Evolutionary conservation across 2,888 invertebrate species (phyloP), one percentile per base, ranked within the genome.

Genomic region (Cantharis flavilabris): DNA sequence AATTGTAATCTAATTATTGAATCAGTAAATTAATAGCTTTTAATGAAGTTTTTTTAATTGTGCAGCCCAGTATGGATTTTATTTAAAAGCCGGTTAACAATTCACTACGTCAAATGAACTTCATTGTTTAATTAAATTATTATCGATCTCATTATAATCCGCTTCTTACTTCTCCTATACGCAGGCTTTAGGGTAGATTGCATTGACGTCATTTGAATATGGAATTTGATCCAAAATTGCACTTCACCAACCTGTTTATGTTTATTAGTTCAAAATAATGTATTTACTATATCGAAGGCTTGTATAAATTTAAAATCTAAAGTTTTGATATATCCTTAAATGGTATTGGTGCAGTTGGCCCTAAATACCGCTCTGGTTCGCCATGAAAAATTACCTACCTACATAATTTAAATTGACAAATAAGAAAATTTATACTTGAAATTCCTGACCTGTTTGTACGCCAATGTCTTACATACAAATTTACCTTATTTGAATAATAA

Each of bases 1-100:
- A 75, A 75, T 33, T 75, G 71, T 71, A 69, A 67, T 74, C 30
- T 62, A 70, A 70, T 70, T 74, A 70, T 64, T 20, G 64, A 75
- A 67, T 70, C 69, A 75, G 75, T 75, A 71, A 75, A 75, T 67
- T 13, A 20, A 26, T 75, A 71, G 71, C 71, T 75, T 75, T 75
- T 71, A 62, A 23, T 33, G 49, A 49, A 49, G 49, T 49, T n/a
- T 49, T 49, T 49, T 49, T 49, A 33, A 33, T 13, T 33, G 33
- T n/a, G 13, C 33, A 33, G 33, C 33, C 33, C 13, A 3, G 13
- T 13, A 33, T 33, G 3, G 4, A 13, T 33, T 30, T 33, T 33
- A 33, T 33, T 13, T 4, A 11, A 33, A 11, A 33, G 13, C 33
- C 5, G 3, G 30, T 30, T 30, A 10, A 30, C 3, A 30, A 30